Evolutionary conservation across 1,140 invertebrate species (phyloP).

Genomic region (Plutomurus gul): DNA sequence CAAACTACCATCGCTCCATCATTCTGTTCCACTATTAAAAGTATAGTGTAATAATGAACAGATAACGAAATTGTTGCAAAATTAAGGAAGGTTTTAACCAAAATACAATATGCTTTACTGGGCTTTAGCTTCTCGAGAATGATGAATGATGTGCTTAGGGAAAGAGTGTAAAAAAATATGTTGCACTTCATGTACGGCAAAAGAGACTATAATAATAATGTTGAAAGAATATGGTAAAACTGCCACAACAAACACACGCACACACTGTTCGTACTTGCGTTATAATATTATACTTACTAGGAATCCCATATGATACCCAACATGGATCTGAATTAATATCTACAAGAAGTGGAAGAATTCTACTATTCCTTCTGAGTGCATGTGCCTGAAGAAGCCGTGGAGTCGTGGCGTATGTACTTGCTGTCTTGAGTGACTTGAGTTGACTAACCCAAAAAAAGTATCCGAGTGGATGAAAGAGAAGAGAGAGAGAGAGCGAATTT

Average conservation of each 20-base stretch:
- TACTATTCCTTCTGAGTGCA: background rate
- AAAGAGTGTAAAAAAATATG: background rate
- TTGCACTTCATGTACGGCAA: background rate
- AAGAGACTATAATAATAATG: no score
- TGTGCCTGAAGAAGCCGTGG: no score
- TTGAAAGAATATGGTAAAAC: no score
- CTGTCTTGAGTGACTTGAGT: conserved; percentile 4
- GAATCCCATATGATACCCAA: background rate
- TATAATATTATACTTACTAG: no score
- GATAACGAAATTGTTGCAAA: background rate
- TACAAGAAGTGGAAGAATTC: background rate
- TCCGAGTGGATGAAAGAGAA: conserved; percentile 9
- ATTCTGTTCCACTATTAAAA: no score
- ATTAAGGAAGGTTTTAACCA: background rate
- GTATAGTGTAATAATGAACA: no score
- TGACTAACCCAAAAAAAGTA: background rate
- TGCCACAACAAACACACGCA: background rate
- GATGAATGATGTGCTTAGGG: background rate
- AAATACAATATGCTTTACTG: background rate
- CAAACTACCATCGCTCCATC: no score
- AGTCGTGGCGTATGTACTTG: no score
- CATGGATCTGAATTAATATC: conserved; percentile 2
- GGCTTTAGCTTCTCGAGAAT: background rate
- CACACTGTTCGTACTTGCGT: no score
- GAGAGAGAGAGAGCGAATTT: background rate